phyloP scores from a whole-genome alignment of 2,888 invertebrate species.

The Limnephilus marmoratus region DNA sequence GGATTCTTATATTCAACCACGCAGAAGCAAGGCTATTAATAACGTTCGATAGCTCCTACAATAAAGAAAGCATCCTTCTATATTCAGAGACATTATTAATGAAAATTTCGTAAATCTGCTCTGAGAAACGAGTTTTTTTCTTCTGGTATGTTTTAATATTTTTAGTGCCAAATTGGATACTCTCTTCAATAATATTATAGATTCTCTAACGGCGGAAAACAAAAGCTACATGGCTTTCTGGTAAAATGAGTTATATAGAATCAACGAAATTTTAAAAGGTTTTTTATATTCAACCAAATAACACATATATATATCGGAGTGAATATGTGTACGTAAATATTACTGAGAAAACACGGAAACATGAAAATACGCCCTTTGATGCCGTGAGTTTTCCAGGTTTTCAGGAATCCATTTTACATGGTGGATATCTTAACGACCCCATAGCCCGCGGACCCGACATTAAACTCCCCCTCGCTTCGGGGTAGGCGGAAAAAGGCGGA shows the following conservation, averaged over 20 bases:
- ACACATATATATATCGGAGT: neutral
- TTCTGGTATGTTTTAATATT: too few species aligned
- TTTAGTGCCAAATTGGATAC: neutral
- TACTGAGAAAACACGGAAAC: neutral
- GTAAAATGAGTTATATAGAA: neutral
- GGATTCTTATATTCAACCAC: too few species aligned
- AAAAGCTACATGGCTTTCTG: neutral
- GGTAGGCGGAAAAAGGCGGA: slow-evolving; percentile 40
- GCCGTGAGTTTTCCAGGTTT: slow-evolving; percentile 12
- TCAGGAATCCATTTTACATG: slow-evolving; percentile 61
- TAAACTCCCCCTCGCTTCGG: slow-evolving; percentile 28
- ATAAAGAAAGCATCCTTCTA: too few species aligned
- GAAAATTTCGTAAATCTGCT: too few species aligned
- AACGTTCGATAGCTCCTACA: too few species aligned
- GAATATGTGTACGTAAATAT: neutral
- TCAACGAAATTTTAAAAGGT: neutral
- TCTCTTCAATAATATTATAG: too few species aligned
- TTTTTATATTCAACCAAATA: neutral
- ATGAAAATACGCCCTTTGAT: slow-evolving; percentile 4
- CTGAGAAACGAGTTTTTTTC: too few species aligned
- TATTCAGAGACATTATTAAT: too few species aligned
- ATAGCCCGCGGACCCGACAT: slow-evolving; percentile 61
- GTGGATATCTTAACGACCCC: slow-evolving; percentile 63
- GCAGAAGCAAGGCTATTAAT: too few species aligned
- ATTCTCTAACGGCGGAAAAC: neutral